phyloP scores from a whole-genome alignment of 1,140 invertebrate genomes.

The Trichogramma pretiosum region DNA sequence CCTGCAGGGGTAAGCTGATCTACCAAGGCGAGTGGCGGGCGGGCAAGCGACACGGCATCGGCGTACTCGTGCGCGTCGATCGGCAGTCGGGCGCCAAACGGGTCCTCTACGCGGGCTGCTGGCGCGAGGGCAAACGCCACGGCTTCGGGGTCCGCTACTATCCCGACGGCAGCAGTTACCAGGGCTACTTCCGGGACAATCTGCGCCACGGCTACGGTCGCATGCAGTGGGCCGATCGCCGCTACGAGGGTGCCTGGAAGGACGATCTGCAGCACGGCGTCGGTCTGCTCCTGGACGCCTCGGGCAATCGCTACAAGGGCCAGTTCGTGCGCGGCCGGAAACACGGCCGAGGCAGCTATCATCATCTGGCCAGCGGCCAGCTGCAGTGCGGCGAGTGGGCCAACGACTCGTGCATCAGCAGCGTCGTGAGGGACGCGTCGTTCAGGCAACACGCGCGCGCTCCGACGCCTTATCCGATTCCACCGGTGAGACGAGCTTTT shows the following conservation, averaged over 20 bases:
- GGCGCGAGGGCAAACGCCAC: conserved; percentile 46
- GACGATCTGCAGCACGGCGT: conserved; percentile 37
- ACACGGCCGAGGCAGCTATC: conserved; percentile 50
- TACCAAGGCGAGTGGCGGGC: conserved; percentile 48
- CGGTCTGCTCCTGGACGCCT: conserved; percentile 46
- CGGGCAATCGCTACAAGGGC: conserved; percentile 56
- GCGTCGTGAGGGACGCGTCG: conserved; percentile 47
- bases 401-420: conserved; percentile 42
- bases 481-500: too few species aligned
- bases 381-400: conserved; percentile 53
- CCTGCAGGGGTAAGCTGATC: conserved; percentile 37
- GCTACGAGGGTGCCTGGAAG: conserved; percentile 47
- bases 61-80: conserved; percentile 27
- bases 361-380: conserved; percentile 52
- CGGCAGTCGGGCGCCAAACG: conserved; percentile 6
- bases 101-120: conserved; percentile 45
- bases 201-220: conserved; percentile 55
- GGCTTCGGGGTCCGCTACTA: conserved; percentile 50
- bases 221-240: conserved; percentile 49
- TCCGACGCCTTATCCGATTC: conserved; percentile 50
- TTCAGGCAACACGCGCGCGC: conserved; percentile 45
- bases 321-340: conserved; percentile 48
- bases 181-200: conserved; percentile 53
- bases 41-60: conserved; percentile 35
- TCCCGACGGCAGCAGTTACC: conserved; percentile 46